A percentile compares a stretch with the other conserved stretches of the same genome.
These are phyloP conservation scores for Phallusia fumigata DNA, from an alignment of 23 tunicate genomes.

Conservation along the genomic window DNA sequence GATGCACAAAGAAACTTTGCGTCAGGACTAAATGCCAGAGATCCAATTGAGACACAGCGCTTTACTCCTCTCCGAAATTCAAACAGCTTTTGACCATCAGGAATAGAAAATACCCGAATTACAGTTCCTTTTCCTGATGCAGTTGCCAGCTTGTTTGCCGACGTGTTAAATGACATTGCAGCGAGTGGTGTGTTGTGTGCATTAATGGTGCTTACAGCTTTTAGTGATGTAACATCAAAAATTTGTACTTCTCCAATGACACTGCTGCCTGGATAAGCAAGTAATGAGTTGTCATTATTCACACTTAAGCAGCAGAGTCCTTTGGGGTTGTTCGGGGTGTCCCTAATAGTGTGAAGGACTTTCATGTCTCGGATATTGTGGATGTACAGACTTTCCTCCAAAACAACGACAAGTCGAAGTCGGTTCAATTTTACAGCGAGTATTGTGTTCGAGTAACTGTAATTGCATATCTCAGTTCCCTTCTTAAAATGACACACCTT, in stretches of 20 bases:
- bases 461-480: constrained; percentile 85
- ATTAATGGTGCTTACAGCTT: constrained; percentile 53
- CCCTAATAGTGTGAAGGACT: constrained; percentile 83
- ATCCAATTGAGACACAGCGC: constrained; percentile 90
- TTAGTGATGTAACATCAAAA: constrained; percentile 71
- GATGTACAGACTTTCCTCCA: constrained; percentile 83
- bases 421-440: constrained; percentile 85
- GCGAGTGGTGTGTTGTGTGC: constrained; percentile 87
- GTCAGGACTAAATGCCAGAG: constrained; percentile 82
- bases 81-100: constrained; percentile 88
- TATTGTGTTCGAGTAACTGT: constrained; percentile 76
- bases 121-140: constrained; percentile 98
- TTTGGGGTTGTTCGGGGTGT: constrained; percentile 81
- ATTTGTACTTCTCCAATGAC: constrained; percentile 78
- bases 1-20: constrained; percentile 87
- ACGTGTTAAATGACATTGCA: constrained; percentile 65
- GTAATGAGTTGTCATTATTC: constrained; percentile 58
- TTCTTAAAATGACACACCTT: constrained; percentile 81
- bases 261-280: constrained; percentile 88
- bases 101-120: constrained; percentile 91
- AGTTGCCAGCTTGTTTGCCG: constrained; percentile 87
- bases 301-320: constrained; percentile 75
- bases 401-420: constrained; percentile 77
- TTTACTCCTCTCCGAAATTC: constrained; percentile 96
- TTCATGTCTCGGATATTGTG: constrained; percentile 95